A percentile compares a stretch with the other conserved stretches of the same genome.
Conservation (phyloP, 2,113 vertebrate species). For the Gadus macrocephalus region DNA sequence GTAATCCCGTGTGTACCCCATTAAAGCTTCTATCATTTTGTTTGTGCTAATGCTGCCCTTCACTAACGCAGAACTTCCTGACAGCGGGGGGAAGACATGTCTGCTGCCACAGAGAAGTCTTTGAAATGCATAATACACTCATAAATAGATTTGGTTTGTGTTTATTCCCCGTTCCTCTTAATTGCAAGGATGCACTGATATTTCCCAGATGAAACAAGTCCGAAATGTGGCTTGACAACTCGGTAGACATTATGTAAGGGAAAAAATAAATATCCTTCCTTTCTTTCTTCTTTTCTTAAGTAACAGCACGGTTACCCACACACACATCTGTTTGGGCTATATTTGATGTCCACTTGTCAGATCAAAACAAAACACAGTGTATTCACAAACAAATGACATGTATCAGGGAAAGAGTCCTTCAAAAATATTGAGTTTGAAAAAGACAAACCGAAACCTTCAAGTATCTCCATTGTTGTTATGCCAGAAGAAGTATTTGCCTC, state of each 20-base stretch:
- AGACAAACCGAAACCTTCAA: too few relatives aligned
- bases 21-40: slow-evolving; percentile 37
- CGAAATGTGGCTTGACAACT: slow-evolving; percentile 63
- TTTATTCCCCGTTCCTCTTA: slow-evolving; percentile 60
- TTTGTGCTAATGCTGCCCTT: slow-evolving; percentile 54
- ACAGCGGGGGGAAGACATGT: slow-evolving; percentile 26
- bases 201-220: slow-evolving; percentile 66
- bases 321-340: not conserved
- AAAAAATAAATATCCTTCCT: slow-evolving; percentile 49
- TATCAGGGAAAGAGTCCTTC: too few relatives aligned
- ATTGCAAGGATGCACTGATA: slow-evolving; percentile 63
- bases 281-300: slow-evolving; percentile 35
- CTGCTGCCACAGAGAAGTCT: slow-evolving; percentile 43
- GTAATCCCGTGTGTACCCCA: slow-evolving; percentile 26
- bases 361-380: not conserved
- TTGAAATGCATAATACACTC: slow-evolving; percentile 57
- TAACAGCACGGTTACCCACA: not conserved
- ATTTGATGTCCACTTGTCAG: not conserved
- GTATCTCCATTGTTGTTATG: too few relatives aligned
- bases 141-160: slow-evolving; percentile 62
- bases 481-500: too few relatives aligned
- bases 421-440: too few relatives aligned
- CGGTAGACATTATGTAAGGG: slow-evolving; percentile 46
- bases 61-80: slow-evolving; percentile 49
- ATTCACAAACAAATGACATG: too few relatives aligned